These are phyloP conservation scores for Apodemus agrarius DNA, from an alignment of 2,797 vertebrate species.

Conservation along the genomic window DNA sequence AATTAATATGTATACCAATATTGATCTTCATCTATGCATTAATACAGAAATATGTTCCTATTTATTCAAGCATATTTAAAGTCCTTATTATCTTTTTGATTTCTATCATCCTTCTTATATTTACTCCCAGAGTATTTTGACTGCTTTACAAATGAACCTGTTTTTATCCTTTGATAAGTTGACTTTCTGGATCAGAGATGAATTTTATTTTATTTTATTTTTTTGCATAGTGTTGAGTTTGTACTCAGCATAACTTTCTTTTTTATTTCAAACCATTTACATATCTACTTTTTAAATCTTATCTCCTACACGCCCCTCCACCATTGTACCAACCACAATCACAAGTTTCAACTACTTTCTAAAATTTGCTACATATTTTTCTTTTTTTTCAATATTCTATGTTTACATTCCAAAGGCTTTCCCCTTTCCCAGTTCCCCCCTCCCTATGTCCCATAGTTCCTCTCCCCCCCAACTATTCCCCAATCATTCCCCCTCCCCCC, in stretches of 20 bases:
- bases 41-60: background rate
- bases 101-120: constrained; percentile 13
- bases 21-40: background rate
- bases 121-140: background rate
- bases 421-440: too few relatives aligned
- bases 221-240: background rate
- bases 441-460: too few relatives aligned
- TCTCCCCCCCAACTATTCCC: too few relatives aligned
- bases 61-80: background rate
- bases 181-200: background rate
- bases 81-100: constrained; percentile 6
- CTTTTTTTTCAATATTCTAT: too few relatives aligned
- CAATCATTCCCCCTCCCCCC: too few relatives aligned
- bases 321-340: background rate
- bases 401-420: too few relatives aligned
- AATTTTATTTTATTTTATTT: background rate
- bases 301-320: fast-evolving
- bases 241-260: background rate
- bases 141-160: background rate
- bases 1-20: constrained; percentile 30
- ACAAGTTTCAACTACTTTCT: background rate
- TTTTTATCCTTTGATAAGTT: constrained; percentile 11
- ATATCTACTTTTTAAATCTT: background rate
- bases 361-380: background rate
- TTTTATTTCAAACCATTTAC: background rate